phyloP scores from a whole-genome alignment of 2,797 vertebrate species.

The Phalanger gymnotis region DNA sequence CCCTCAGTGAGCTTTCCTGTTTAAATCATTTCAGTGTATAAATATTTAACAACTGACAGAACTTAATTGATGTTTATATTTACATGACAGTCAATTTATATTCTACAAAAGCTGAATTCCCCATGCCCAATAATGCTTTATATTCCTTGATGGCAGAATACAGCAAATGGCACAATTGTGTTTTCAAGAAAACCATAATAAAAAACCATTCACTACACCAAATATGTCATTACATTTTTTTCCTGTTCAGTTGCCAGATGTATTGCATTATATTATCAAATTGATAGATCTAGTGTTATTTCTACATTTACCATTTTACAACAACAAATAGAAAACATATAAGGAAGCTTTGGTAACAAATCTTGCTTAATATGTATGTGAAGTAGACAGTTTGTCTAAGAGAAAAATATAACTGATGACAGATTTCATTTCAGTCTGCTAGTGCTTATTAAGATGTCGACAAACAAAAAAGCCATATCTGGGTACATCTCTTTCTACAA shows the following conservation, averaged over 20 bases:
- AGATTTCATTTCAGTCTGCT: slow-evolving; percentile 98
- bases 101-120: slow-evolving; percentile 82
- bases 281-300: slow-evolving; percentile 87
- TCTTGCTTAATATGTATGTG: slow-evolving; percentile 93
- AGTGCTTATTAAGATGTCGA: slow-evolving; percentile 97
- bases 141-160: slow-evolving; percentile 82
- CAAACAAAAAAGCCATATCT: slow-evolving; percentile 92
- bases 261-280: slow-evolving; percentile 85
- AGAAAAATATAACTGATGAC: slow-evolving; percentile 95
- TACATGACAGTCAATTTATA: slow-evolving; percentile 84
- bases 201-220: slow-evolving; percentile 81
- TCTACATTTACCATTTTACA: slow-evolving; percentile 85
- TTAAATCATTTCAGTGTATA: slow-evolving; percentile 86
- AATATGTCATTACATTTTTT: slow-evolving; percentile 84
- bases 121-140: slow-evolving; percentile 83
- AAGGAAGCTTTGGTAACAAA: slow-evolving; percentile 90
- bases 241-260: slow-evolving; percentile 84
- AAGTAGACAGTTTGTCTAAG: slow-evolving; percentile 89
- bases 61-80: slow-evolving; percentile 85
- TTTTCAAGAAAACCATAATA: slow-evolving; percentile 80
- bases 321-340: slow-evolving; percentile 89
- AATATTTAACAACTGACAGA: slow-evolving; percentile 86
- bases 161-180: slow-evolving; percentile 84
- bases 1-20: slow-evolving; percentile 81
- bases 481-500: slow-evolving; percentile 90